Percentiles rank a stretch among this genome's conserved stretches.
Conservation (phyloP, 2,113 vertebrate genomes). For the Hippocampus abdominalis region DNA sequence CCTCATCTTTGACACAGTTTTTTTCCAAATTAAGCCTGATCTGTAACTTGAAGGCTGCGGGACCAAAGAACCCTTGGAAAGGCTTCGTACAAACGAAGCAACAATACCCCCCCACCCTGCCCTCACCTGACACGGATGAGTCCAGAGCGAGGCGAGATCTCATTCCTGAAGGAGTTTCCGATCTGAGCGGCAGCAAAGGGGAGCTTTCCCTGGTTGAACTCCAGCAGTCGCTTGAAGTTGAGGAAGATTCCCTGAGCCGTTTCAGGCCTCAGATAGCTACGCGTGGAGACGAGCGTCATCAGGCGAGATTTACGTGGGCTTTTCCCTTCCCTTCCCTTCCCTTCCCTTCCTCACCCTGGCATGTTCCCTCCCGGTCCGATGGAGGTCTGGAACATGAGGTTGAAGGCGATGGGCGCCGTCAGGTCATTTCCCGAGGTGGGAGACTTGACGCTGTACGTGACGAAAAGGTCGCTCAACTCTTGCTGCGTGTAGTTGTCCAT, state of each 20-base stretch:
- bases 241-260: slow-evolving; percentile 99
- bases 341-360: slow-evolving; percentile 79
- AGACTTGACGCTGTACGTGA: slow-evolving; percentile 93
- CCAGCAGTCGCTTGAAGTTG: slow-evolving; percentile 96
- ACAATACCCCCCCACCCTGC: too few species aligned
- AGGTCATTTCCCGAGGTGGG: slow-evolving; percentile 93
- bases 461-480: slow-evolving; percentile 87
- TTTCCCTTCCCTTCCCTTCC: background rate
- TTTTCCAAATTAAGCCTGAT: too few species aligned
- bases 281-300: slow-evolving; percentile 2
- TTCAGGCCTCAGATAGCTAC: slow-evolving; percentile 94
- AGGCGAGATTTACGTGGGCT: too few species aligned
- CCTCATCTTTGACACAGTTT: too few species aligned
- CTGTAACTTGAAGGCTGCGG: too few species aligned
- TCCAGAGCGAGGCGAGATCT: slow-evolving; percentile 96
- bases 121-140: slow-evolving; percentile 94
- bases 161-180: slow-evolving; percentile 96
- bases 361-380: slow-evolving; percentile 96
- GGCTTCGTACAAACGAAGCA: too few species aligned
- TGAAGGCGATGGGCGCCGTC: slow-evolving; percentile 88
- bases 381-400: slow-evolving; percentile 98
- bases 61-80: too few species aligned
- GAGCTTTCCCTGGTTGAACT: slow-evolving; percentile 97
- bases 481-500: slow-evolving; percentile 94
- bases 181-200: slow-evolving; percentile 98